Base-by-base conservation (phyloP, 2,113 vertebrate genomes). In the Pontoporia blainvillei region DNA sequence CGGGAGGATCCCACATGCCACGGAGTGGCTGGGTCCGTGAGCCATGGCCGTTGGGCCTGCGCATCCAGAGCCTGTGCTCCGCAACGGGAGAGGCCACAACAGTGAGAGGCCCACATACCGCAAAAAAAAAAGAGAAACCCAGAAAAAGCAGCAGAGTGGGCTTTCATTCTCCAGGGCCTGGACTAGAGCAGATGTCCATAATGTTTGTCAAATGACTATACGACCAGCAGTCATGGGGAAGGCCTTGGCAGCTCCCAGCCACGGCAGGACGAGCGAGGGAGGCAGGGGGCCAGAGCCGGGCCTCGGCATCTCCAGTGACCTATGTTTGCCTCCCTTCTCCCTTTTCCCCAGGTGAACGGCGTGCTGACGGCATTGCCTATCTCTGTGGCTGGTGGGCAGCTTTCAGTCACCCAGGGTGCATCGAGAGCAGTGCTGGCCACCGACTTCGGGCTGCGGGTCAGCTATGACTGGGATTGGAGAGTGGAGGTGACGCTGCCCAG, bases 401-500 rank as follows among this genome's bases (percentile, higher is more conserved):
- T 99, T 44, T 66, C 3, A 0, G 54, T 99, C 15, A 92, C 25
- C 29, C 98, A 98, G 0, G 98, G 98, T 0, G 96, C 98, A 0
- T 71, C 83, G 0, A 94, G 61, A 2, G 99, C 98, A 0, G 61
- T 98, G 7, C 11, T 99, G 75, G 34, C 59, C 12, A 96, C 98
- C 0, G 95, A 98, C 84, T 99, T 99, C 0, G 99, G 99, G 23
- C 97, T 99, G 20, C 96, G 92, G 11, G 98, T 99, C 15, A 98
- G 27, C 0, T 99, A 99, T 0, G 98, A 99, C 85, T 99, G 99
- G 99, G 86, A 95, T 0, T 97, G 98, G 97, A 78, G 97, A 0
- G 92, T 99, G 25, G 86, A 96, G 17, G 96, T 99, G 0, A 97
- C 96, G 0, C 94, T 99, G 27, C 94, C 98, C 71, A 99, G 99